These are phyloP conservation scores for Xiphorhynchus elegans DNA, from an alignment of 2,113 vertebrate species.

Conservation along the genomic window DNA sequence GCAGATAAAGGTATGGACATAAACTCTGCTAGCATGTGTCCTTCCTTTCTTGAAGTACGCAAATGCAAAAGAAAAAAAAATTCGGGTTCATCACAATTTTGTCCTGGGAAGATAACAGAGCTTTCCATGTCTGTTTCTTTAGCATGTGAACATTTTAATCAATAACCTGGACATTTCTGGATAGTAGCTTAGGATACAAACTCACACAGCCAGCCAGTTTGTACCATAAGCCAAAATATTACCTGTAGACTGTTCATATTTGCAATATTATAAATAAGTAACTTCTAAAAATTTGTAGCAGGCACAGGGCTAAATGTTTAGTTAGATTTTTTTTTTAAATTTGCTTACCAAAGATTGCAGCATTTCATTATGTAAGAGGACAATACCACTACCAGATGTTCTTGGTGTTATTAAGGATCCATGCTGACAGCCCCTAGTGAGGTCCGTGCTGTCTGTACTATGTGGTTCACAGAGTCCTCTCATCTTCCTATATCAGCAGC, in stretches of 20 bases:
- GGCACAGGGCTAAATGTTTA: neutral
- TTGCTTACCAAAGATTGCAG: neutral
- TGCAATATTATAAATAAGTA: neutral
- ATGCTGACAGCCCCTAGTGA: neutral
- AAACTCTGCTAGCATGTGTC: neutral
- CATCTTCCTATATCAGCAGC: fast-evolving
- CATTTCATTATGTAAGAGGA: neutral
- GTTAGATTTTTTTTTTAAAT: neutral
- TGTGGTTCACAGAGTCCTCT: neutral
- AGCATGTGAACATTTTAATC: neutral
- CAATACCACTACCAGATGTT: neutral
- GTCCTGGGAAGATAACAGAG: neutral
- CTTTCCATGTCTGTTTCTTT: neutral
- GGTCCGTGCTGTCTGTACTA: neutral
- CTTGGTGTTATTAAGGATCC: neutral
- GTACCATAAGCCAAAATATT: neutral
- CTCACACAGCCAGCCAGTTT: neutral
- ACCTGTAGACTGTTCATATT: neutral
- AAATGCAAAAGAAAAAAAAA: neutral
- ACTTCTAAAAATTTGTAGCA: neutral
- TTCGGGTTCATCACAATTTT: neutral
- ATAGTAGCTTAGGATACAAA: neutral
- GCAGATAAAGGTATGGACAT: neutral
- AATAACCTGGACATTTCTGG: neutral
- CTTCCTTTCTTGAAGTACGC: neutral